Conservation (phyloP, 2,797 vertebrate species). For the Gastrophryne carolinensis region DNA sequence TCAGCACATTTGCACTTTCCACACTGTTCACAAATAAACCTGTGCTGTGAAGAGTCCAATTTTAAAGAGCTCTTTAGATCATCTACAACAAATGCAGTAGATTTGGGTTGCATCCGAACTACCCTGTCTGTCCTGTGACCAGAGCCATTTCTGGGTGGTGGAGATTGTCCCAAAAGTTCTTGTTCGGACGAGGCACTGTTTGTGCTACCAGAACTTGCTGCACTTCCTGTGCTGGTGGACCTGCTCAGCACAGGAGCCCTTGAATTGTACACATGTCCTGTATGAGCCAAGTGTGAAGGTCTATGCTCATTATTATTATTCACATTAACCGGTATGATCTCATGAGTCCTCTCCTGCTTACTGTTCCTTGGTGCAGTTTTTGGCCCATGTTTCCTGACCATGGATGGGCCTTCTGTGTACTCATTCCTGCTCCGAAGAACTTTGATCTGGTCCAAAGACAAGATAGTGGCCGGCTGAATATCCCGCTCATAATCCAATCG, state of each 20-base stretch:
- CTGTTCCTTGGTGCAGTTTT: constrained; percentile 78
- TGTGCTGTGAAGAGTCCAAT: constrained; percentile 79
- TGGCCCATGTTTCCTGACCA: constrained; percentile 73
- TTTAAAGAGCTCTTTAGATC: constrained; percentile 81
- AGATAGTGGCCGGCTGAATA: constrained; percentile 78
- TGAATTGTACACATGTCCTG: constrained; percentile 60
- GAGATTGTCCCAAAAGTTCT: constrained; percentile 82
- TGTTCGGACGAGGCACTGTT: constrained; percentile 89
- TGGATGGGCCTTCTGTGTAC: constrained; percentile 91
- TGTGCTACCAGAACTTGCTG: constrained; percentile 88
- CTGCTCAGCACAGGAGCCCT: constrained; percentile 82
- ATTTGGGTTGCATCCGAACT: constrained; percentile 87
- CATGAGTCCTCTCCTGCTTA: constrained; percentile 90
- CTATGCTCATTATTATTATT: constrained; percentile 89
- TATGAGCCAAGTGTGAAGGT: constrained; percentile 64
- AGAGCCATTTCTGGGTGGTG: constrained; percentile 68
- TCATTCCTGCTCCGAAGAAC: constrained; percentile 91
- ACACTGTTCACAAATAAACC: constrained; percentile 93
- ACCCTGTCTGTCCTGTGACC: constrained; percentile 74
- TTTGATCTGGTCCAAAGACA: constrained; percentile 97
- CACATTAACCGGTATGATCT: constrained; percentile 90
- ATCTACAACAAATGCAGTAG: constrained; percentile 70
- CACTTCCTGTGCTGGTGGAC: constrained; percentile 91
- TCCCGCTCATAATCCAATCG: constrained; percentile 86
- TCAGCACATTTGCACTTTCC: constrained; percentile 93